Evolutionary conservation across 2,797 vertebrate species (phyloP).

Genomic region (Miopithecus talapoin): DNA sequence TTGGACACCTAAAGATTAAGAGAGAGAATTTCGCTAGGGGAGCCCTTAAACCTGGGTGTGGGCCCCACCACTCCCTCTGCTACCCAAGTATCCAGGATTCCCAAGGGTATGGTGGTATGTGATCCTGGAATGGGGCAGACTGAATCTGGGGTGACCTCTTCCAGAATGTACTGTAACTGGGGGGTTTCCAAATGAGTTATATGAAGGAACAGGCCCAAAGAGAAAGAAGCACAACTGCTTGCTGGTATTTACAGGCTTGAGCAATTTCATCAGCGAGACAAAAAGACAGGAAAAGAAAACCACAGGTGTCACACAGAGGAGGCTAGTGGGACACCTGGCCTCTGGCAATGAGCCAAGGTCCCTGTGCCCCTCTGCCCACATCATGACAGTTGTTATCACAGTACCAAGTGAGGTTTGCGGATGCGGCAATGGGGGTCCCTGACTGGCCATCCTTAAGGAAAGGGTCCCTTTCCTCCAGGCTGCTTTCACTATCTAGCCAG

Average conservation of each 20-base stretch:
- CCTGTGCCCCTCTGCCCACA: background rate
- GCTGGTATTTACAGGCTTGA: background rate
- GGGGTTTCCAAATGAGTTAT: background rate
- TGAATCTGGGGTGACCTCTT: background rate
- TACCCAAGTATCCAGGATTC: background rate
- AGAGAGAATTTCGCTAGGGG: background rate
- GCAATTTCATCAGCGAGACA: background rate
- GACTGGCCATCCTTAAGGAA: background rate
- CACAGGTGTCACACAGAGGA: background rate
- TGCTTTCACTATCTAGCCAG: background rate
- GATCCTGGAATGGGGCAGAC: background rate
- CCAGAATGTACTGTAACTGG: background rate
- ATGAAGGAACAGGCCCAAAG: background rate
- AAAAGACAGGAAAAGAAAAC: background rate
- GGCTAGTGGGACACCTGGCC: background rate
- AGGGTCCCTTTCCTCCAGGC: background rate
- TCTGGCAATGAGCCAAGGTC: background rate
- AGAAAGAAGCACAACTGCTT: background rate
- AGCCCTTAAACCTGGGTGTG: background rate
- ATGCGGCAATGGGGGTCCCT: background rate
- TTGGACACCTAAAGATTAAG: background rate
- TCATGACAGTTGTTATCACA: background rate
- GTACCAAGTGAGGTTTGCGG: background rate
- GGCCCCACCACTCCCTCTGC: accelerated
- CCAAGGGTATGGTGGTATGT: background rate